A percentile compares a stretch with the other conserved stretches of the same genome.
Conservation (phyloP, 2,888 invertebrate genomes). For the Torymus aiolomorphi region DNA sequence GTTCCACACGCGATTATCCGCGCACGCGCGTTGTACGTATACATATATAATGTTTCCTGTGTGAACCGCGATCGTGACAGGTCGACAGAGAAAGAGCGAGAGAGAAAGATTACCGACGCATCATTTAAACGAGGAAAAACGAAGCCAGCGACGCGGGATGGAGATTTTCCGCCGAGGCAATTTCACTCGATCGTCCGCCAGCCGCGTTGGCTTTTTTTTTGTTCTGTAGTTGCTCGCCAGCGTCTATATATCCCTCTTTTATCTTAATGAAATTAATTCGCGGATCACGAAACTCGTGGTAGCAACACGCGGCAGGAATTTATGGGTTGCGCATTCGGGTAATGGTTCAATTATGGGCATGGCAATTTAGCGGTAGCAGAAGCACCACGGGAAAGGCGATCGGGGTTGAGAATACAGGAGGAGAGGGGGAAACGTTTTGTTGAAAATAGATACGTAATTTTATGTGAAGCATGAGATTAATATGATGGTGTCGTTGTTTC, state of each 20-base stretch:
- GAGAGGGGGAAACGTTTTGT: neutral
- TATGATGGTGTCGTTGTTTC: no score
- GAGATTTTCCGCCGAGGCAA: slow-evolving; percentile 4
- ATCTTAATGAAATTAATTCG: slow-evolving; percentile 43
- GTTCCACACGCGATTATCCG: slow-evolving; percentile 8
- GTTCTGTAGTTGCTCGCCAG: no score
- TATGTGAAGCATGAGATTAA: no score
- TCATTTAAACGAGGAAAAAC: slow-evolving; percentile 1
- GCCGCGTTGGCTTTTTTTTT: neutral
- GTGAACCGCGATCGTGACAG: slow-evolving; percentile 49
- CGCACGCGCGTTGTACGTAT: neutral
- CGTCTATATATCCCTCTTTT: neutral
- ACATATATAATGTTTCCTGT: slow-evolving; percentile 44
- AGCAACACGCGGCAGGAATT: slow-evolving; percentile 15
- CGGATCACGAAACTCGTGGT: slow-evolving; percentile 30
- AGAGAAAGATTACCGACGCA: neutral
- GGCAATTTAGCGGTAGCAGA: no score
- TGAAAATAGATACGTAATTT: neutral
- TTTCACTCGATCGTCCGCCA: slow-evolving; percentile 20
- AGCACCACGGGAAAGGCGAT: no score
- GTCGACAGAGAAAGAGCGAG: slow-evolving; percentile 5
- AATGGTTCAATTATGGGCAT: slow-evolving; percentile 36
- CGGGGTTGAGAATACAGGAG: neutral
- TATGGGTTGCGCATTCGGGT: slow-evolving; percentile 17
- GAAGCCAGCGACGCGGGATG: neutral